These are phyloP conservation scores for Artibeus lituratus DNA, from an alignment of 2,797 vertebrate species.

Conservation along the genomic window DNA sequence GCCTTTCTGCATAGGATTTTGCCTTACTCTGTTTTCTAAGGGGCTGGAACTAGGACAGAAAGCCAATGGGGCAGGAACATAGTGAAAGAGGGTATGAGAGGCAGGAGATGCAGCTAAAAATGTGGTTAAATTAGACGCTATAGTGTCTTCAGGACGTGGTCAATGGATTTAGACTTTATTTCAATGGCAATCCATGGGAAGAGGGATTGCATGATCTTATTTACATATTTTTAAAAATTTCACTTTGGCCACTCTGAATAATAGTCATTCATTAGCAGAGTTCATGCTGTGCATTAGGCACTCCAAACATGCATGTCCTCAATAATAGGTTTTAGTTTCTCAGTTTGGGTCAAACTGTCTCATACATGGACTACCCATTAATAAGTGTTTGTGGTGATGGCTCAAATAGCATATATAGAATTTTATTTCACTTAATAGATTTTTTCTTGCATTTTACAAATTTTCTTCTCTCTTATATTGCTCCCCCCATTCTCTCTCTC, in stretches of 20 bases:
- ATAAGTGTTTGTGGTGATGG: background rate
- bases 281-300: background rate
- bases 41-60: background rate
- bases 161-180: background rate
- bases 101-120: background rate
- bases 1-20: background rate
- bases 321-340: background rate
- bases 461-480: background rate
- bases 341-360: background rate
- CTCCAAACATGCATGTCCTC: background rate
- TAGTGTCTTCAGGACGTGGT: background rate
- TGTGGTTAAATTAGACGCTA: background rate
- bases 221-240: background rate
- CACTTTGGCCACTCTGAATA: background rate
- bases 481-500: background rate
- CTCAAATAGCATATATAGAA: background rate
- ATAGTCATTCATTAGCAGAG: background rate
- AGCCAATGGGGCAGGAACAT: background rate
- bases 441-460: slow-evolving; percentile 2
- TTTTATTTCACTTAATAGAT: background rate
- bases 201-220: background rate
- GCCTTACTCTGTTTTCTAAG: background rate
- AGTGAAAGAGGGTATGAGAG: background rate
- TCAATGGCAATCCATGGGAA: background rate
- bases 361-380: background rate